Evolutionary conservation across 2,113 vertebrate species (phyloP), one percentile per base, ranked within the genome.

Genomic region (Corythaeola cristata): DNA sequence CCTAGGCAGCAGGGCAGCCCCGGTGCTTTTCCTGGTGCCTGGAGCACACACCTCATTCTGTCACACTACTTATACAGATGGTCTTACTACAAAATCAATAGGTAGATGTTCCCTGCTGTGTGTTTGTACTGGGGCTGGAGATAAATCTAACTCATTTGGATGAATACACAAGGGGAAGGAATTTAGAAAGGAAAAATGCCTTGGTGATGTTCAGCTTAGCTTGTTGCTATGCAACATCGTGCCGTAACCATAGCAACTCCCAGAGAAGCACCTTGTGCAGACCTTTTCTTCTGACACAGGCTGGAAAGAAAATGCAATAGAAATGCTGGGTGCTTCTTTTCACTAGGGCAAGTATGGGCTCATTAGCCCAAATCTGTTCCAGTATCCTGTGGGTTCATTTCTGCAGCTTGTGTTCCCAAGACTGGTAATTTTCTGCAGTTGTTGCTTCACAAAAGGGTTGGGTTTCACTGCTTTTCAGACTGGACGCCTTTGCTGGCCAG

Each of bases 161-260:
- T 94, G 96, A 93, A 95, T 55, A 58, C 95, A 41, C 44, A 4
- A 19, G 88, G 83, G 85, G 76, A 92, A 86, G 90, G 84, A 67
- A 82, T 81, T 56, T 6, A 23, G 88, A 12, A 44, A 76, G 87
- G 53, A 37, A 86, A 85, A 81, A 76, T 80, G 95, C 94, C 89
- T 82, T 53, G 97, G 89, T 81, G 97, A 96, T 96, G 95, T 94
- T 96, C 91, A 62, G 95, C 85, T 95, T 41, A 88, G 96, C 76
- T 79, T 83, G 98, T 98, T 98, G 98, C 98, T 97, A 98, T n/a
- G 98, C 97, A 91, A 96, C 98, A 32, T 91, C 72, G 88, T 95
- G 69, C 85, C 52, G 98, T 96, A 97, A 68, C 98, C 97, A 98
- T 94, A 90, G 98, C 90, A 97, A 98, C 98, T 62, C 26, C 82